Base-by-base conservation (phyloP, 1,140 invertebrate species). In the Caenorhabditis latens region DNA sequence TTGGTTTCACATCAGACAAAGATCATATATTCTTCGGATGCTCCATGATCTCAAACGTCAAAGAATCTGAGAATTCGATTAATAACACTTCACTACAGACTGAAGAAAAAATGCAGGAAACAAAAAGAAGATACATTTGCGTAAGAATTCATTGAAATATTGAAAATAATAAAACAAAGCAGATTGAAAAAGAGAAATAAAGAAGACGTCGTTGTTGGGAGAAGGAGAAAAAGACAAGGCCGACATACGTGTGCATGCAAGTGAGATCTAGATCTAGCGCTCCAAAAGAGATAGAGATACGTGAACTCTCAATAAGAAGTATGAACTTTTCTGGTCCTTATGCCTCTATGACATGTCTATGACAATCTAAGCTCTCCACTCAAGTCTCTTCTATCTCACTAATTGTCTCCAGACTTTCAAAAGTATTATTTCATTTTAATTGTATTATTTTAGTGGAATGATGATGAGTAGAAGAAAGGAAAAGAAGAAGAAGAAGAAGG, bases 351-450 rank as follows among this genome's bases (percentile, higher is more conserved):
- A 79, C 71, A 79, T 79, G 71, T 79, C 71, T 46, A 50, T 79
- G 71, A 50, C 71, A 79, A 46, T 79, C 71, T 79, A 4, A 14
- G 50, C 71, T 50, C 71, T 79, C 46, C 71, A 43, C n/a, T 19
- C 71, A 13, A 79, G 21, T 3, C 43, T n/a, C 46, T 79, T 79
- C 43, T 79, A 79, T 79, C 46, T 79, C 46, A 79, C 71, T 79
- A 79, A 79, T 79, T 79, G 46, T 79, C 71, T 79, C 71, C 71
- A 79, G 71, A 79, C 71, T 79, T 79, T 79, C 71, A 79, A 79
- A 63, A 79, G 71, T 50, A 79, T 79, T 79, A 79, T 79, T 79
- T 79, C 46, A 53, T 79, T 79, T 79, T 79, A 79, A 79, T 79
- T 79, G 71, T 79, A 79, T 79, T 79, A 79, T 48, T 79, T 50